Percentiles rank a stretch among this genome's conserved stretches.
phyloP scores from a whole-genome alignment of 2,888 invertebrate species.

The Cistogaster globosa region DNA sequence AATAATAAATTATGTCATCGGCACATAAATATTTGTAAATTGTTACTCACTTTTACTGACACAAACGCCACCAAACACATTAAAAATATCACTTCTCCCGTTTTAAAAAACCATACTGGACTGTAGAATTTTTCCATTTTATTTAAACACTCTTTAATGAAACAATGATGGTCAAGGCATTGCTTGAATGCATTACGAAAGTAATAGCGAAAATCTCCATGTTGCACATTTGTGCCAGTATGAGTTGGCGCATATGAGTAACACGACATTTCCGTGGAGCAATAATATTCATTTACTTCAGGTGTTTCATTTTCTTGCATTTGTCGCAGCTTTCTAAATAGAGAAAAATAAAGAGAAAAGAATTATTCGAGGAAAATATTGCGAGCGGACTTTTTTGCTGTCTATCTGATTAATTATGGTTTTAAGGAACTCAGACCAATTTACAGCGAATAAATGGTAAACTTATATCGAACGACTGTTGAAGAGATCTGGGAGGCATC shows the following conservation, averaged over 20 bases:
- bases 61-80: conserved; percentile 80
- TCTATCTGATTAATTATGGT: no score
- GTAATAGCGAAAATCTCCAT: conserved; percentile 67
- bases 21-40: neutral
- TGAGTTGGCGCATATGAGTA: neutral
- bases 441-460: no score
- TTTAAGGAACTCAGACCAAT: no score
- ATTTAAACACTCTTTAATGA: conserved; percentile 76
- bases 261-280: conserved; percentile 70
- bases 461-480: no score
- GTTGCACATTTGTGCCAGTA: neutral
- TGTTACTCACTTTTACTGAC: conserved; percentile 76
- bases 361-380: no score
- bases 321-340: no score
- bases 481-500: no score
- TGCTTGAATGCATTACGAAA: conserved; percentile 74
- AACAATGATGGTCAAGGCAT: conserved; percentile 79
- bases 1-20: neutral
- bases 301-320: conserved; percentile 32
- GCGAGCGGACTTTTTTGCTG: no score
- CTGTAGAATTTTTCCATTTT: conserved; percentile 79
- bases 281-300: conserved; percentile 76
- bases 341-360: no score
- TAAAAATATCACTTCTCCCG: conserved; percentile 78
- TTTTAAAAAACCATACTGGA: conserved; percentile 80